These are phyloP conservation scores for Chloromyia formosa DNA, from an alignment of 2,888 invertebrate species.

Conservation along the genomic window DNA sequence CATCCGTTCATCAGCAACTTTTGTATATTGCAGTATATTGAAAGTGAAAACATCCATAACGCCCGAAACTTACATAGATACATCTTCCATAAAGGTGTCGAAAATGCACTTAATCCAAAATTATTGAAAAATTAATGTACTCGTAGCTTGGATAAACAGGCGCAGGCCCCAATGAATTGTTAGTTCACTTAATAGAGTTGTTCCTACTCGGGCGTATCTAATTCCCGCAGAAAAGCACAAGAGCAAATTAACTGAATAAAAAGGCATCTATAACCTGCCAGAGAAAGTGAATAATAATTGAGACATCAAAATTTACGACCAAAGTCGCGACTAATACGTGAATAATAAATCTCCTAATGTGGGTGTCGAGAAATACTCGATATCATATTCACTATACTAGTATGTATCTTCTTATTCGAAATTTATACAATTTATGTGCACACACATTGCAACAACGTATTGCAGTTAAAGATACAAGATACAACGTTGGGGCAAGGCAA, in stretches of 20 bases:
- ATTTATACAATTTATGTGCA: constrained; percentile 18
- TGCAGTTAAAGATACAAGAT: background rate
- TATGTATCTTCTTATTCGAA: constrained; percentile 17
- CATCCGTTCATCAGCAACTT: no score
- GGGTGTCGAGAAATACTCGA: constrained; percentile 22
- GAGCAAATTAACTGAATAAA: no score
- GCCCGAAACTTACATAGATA: background rate
- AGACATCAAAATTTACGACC: constrained; percentile 32
- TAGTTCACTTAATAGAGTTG: no score
- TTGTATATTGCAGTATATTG: no score
- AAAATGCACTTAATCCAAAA: constrained; percentile 9
- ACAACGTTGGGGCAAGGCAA: background rate
- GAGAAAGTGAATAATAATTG: constrained; percentile 43
- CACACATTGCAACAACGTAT: background rate
- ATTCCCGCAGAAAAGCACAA: no score
- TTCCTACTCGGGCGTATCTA: no score
- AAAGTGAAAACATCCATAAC: background rate
- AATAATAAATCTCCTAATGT: constrained; percentile 21
- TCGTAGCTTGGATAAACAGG: background rate
- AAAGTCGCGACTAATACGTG: constrained; percentile 1
- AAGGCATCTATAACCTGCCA: background rate
- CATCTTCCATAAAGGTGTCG: background rate
- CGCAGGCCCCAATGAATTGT: background rate
- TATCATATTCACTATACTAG: no score
- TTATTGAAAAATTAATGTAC: background rate